A percentile compares a stretch with the other conserved stretches of the same genome.
Evolutionary conservation across 2,113 vertebrate species (phyloP).

Genomic region (Pantherophis guttatus): DNA sequence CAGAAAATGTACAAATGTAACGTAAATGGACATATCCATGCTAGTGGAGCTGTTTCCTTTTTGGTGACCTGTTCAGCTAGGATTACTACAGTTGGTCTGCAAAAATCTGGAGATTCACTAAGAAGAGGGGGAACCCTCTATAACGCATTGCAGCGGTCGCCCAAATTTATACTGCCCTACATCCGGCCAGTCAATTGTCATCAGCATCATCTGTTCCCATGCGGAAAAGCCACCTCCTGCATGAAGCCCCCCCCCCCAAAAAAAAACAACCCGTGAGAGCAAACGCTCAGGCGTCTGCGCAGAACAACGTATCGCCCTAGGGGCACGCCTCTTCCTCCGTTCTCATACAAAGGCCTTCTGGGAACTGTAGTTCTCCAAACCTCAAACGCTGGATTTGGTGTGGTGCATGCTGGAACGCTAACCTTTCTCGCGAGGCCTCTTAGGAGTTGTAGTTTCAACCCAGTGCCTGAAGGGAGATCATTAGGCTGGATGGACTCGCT

Average conservation of each 20-base stretch:
- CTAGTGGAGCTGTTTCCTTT: neutral
- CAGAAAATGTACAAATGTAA: neutral
- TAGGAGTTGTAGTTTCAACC: slow-evolving; percentile 40
- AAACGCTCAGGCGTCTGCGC: neutral
- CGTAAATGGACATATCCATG: neutral
- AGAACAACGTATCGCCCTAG: neutral
- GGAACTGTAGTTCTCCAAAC: neutral
- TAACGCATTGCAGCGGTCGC: neutral
- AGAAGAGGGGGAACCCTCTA: too few species aligned
- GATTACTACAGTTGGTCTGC: neutral
- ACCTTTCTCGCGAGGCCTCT: neutral
- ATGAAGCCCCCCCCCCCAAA: neutral
- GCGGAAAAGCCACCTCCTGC: neutral
- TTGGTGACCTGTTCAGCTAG: neutral
- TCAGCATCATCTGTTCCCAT: neutral
- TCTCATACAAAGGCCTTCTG: neutral
- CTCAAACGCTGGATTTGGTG: neutral
- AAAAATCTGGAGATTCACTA: neutral
- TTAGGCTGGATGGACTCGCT: neutral
- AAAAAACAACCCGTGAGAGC: too few species aligned
- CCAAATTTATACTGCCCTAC: neutral
- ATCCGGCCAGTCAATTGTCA: neutral
- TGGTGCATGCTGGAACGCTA: neutral
- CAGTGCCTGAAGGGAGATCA: rapidly evolving
- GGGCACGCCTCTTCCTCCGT: neutral